Conservation (phyloP, 2,113 vertebrate species). For the Asarcornis scutulata region DNA sequence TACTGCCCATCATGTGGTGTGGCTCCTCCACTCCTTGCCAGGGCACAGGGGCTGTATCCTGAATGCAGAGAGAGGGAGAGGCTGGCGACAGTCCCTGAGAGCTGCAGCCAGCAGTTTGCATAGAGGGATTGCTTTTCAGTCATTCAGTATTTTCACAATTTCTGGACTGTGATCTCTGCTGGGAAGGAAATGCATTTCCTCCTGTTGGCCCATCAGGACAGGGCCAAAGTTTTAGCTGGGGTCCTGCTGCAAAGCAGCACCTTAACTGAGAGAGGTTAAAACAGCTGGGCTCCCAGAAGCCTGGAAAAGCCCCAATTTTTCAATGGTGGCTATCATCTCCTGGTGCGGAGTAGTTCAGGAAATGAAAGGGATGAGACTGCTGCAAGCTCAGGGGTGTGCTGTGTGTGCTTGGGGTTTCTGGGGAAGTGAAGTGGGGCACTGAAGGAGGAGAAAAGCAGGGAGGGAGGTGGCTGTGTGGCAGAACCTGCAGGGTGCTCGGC, state of each 20-base stretch:
- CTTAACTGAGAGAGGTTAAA: background rate
- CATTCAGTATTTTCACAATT: slow-evolving; percentile 6
- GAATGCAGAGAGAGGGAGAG: background rate
- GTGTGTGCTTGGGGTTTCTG: background rate
- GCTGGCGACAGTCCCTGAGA: background rate
- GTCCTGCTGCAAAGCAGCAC: background rate
- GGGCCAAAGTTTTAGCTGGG: background rate
- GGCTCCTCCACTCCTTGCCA: background rate
- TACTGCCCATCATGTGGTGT: background rate
- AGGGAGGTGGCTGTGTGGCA: background rate
- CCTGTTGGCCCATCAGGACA: background rate
- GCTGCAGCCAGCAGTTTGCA: background rate
- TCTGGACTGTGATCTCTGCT: background rate
- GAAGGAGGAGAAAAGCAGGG: background rate
- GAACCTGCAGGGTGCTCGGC: fast-evolving
- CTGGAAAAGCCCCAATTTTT: background rate
- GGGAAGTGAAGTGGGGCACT: background rate
- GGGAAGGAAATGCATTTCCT: background rate
- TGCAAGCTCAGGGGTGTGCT: background rate
- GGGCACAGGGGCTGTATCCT: background rate
- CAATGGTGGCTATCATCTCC: background rate
- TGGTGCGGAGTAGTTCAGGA: background rate
- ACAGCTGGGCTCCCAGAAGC: background rate
- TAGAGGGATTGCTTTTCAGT: background rate
- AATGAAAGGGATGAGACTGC: background rate